Conservation (phyloP, 2,888 invertebrate species). For the Orgyia antiqua region DNA sequence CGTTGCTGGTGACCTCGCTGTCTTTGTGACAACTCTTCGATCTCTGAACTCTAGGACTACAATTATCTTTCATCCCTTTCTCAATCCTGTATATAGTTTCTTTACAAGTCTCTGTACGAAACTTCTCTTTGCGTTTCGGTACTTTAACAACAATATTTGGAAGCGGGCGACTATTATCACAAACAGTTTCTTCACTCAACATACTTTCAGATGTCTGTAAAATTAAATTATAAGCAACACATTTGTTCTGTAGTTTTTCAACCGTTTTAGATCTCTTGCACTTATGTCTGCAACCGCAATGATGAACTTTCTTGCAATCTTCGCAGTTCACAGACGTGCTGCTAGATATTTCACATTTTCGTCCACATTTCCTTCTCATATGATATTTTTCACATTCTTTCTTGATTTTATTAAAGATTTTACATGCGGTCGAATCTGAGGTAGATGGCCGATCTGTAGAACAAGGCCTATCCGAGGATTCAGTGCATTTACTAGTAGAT, state of each 20-base stretch:
- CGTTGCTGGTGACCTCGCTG: conserved; percentile 52
- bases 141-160: conserved; percentile 64
- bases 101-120: conserved; percentile 30
- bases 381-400: conserved; percentile 66
- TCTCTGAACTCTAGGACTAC: conserved; percentile 33
- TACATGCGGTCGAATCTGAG: conserved; percentile 57
- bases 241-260: conserved; percentile 53
- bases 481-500: conserved; percentile 32
- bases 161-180: conserved; percentile 36
- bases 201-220: conserved; percentile 66
- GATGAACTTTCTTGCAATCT: conserved; percentile 50
- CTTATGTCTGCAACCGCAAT: conserved; percentile 53
- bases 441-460: conserved; percentile 58
- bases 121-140: conserved; percentile 41
- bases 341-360: conserved; percentile 52
- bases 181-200: conserved; percentile 46
- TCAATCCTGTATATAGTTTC: conserved; percentile 48
- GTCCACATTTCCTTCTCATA: conserved; percentile 46
- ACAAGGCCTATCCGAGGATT: conserved; percentile 45
- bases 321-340: conserved; percentile 56
- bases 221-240: conserved; percentile 67
- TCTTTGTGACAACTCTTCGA: conserved; percentile 54
- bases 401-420: conserved; percentile 58
- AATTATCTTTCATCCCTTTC: conserved; percentile 20
- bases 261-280: conserved; percentile 44